Conservation (phyloP, 37 sponge, comb jelly and placozoan species). For the Trichoplax adhaerens region DNA sequence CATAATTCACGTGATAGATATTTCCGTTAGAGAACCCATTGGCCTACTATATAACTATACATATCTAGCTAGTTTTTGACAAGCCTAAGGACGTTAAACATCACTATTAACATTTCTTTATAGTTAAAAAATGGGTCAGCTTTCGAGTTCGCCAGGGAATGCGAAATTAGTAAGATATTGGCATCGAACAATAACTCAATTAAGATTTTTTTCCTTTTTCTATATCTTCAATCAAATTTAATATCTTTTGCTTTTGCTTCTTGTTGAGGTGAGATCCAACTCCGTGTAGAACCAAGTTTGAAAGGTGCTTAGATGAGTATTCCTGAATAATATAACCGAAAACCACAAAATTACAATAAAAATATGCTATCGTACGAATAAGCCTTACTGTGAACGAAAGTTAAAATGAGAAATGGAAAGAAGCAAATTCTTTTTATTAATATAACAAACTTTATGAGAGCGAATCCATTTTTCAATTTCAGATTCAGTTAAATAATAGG, state of each 20-base stretch:
- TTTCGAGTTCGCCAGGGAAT: too few relatives aligned
- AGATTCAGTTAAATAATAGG: conserved; percentile 70
- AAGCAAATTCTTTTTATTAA: neutral
- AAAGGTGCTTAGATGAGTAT: conserved; percentile 63
- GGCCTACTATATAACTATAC: too few relatives aligned
- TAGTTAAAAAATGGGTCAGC: too few relatives aligned
- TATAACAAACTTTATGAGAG: neutral
- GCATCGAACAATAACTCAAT: too few relatives aligned
- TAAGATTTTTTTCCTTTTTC: neutral
- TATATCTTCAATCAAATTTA: conserved; percentile 23
- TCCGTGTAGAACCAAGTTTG: conserved; percentile 41
- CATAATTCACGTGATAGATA: too few relatives aligned
- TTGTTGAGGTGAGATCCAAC: conserved; percentile 41
- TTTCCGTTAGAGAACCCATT: too few relatives aligned
- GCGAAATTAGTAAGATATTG: too few relatives aligned
- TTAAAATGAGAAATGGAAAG: neutral
- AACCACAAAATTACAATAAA: neutral
- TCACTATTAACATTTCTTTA: too few relatives aligned
- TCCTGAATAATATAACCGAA: conserved; percentile 26
- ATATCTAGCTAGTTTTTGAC: too few relatives aligned
- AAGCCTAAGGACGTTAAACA: too few relatives aligned
- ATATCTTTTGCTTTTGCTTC: conserved; percentile 43
- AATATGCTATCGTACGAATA: neutral
- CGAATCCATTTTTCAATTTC: neutral
- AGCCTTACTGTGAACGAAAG: too few relatives aligned